Conservation (phyloP, 2,888 invertebrate species). For the Eilema depressum region DNA sequence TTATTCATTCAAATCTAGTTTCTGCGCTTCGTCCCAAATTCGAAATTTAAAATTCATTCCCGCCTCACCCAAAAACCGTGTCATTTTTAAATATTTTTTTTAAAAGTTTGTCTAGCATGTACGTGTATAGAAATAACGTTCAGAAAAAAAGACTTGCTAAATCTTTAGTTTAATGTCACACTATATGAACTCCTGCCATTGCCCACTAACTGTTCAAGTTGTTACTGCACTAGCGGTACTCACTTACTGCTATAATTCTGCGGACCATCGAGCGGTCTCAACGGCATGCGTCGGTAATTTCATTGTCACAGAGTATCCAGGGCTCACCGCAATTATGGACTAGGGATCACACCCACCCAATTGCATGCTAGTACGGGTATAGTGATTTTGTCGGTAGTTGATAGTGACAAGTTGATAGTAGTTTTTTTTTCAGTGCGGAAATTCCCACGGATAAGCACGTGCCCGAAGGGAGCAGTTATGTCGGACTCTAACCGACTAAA, state of each 20-base stretch:
- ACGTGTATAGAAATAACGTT: too few relatives aligned
- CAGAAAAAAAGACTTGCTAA: not conserved
- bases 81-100: too few relatives aligned
- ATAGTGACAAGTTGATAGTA: too few relatives aligned
- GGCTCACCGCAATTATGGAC: not conserved
- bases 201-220: conserved; percentile 12
- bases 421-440: too few relatives aligned
- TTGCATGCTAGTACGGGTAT: not conserved
- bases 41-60: not conserved
- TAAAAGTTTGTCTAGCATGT: too few relatives aligned
- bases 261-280: conserved; percentile 10
- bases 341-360: not conserved
- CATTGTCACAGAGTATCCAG: conserved; percentile 1
- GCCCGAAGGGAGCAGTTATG: too few relatives aligned
- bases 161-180: not conserved
- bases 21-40: not conserved
- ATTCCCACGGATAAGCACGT: too few relatives aligned
- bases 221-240: conserved; percentile 8
- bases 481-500: too few relatives aligned
- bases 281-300: not conserved
- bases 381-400: too few relatives aligned
- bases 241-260: not conserved
- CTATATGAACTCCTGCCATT: conserved; percentile 10
- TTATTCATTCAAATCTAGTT: not conserved
- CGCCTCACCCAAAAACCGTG: not conserved